Evolutionary conservation across 2,797 vertebrate species (phyloP), one percentile per base, ranked within the genome.

Genomic region (Silurus lanzhouensis): DNA sequence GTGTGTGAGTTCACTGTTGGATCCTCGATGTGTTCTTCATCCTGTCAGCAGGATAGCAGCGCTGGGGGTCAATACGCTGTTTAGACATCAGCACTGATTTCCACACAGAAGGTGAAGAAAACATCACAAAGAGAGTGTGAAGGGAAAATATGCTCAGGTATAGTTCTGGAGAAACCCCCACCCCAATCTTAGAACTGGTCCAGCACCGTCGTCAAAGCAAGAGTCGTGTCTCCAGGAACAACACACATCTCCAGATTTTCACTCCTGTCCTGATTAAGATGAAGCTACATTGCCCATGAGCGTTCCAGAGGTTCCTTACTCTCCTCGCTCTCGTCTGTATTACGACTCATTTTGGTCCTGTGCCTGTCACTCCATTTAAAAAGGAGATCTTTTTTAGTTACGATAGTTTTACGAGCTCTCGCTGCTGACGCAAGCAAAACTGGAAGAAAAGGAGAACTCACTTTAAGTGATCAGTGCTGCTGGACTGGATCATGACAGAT

Each of bases 141-240:
- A 84, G 89, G 86, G 84, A 91, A 71, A 66, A 68, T 84, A 82
- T 86, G 75, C 89, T 92, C 91, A 95, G 94, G 93, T 95, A 91
- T 92, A 93, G 90, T 87, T 89, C 86, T 89, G 88, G 91, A 91
- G 87, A 86, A 83, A 88, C 44, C 90, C 79, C 38, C 85, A 89
- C 22, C 61, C n/a, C 10, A 10, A 12, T 58, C 9, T 15, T 15
- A 92, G 92, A 90, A 90, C 88, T 89, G 60, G 88, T 91, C 88
- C 86, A 87, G 88, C 91, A 88, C 87, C 58, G 92, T 94, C 84
- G 93, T 94, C 94, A 94, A 92, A 94, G 93, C 91, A 94, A 90
- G 89, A 82, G 88, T 72, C 57, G 67, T 84, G 92, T 94, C 89
- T 77, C 74, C 74, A 77, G 74, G 92, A 92, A 94, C 91, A 94